Base-by-base conservation (phyloP, 2,888 invertebrate genomes). In the Doris montereyensis region DNA sequence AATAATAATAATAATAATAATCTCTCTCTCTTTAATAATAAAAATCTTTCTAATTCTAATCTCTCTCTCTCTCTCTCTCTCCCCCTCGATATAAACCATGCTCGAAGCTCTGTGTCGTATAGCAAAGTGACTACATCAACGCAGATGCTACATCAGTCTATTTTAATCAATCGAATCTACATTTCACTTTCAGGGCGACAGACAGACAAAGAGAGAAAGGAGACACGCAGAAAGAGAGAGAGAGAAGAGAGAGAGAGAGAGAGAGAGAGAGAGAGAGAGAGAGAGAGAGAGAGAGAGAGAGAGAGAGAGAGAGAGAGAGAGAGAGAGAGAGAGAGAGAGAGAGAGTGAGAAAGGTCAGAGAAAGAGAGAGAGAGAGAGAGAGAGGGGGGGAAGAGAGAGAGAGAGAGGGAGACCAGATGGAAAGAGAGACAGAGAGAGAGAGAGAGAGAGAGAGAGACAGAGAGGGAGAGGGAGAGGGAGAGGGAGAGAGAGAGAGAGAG, bases 251-350 rank as follows among this genome's bases (percentile, higher is more conserved):
- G 67, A 65, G 70, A 73, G 28, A 28, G 73, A 58, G 73, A 58
- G 73, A 73, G 72, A 73, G 62, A 74, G 74, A 74, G 60, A 74
- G 74, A 74, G 60, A 74, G 74, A 74, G 60, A 30, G 62, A 60
- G 60, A 74, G 74, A 74, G 74, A 74, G 60, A 60, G 62, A 74
- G 60, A 74, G 74, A 30, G 74, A 60, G 34, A 76, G 62, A 76
- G 62, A 76, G 34, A 32, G n/a, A 8, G 70, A 2, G n/a, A n/a
- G 5, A 8, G n/a, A n/a, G 10, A 10, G 32, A 73, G 28, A 58
- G 73, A 58, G 73, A 58, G 73, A 73, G 72, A 58, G 34, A 60
- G 60, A 60, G 34, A 74, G 74, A 74, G 60, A 74, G 74, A 74
- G 60, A 30, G 34, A 60, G 34, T 52, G 60, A 74, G 74, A 74